These are phyloP conservation scores for Prionace glauca DNA, from an alignment of 2,797 vertebrate species.

Conservation along the genomic window DNA sequence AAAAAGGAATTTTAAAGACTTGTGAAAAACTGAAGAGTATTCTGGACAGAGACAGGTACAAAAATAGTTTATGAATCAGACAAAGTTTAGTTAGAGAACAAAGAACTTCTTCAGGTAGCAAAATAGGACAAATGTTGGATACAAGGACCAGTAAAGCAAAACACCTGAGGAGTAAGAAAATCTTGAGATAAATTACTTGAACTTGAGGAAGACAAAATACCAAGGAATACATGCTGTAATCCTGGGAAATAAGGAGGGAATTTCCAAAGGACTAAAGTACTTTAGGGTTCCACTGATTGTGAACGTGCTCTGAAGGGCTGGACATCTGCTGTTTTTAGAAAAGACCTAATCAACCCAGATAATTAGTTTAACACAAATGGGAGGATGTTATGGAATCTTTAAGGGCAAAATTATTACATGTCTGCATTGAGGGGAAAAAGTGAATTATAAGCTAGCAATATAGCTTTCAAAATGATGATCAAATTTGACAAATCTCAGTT, in stretches of 20 bases:
- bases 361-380: neutral
- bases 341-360: neutral
- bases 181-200: neutral
- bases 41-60: neutral
- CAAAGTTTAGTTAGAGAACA: too few species aligned
- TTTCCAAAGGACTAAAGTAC: neutral
- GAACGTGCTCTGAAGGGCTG: neutral
- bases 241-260: neutral
- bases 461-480: neutral
- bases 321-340: neutral
- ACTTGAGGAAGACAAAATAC: neutral
- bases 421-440: neutral
- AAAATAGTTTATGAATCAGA: too few species aligned
- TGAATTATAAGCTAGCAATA: neutral
- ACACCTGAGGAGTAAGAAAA: neutral
- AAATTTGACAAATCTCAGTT: neutral
- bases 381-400: neutral
- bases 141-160: too few species aligned
- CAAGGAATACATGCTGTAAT: neutral
- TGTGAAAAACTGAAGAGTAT: neutral
- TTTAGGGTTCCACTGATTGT: neutral
- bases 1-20: neutral
- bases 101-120: too few species aligned
- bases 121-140: too few species aligned
- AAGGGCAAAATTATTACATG: neutral